A percentile compares a stretch with the other conserved stretches of the same genome.
phyloP scores from a whole-genome alignment of 2,113 vertebrate species.

The Atractosteus spatula region DNA sequence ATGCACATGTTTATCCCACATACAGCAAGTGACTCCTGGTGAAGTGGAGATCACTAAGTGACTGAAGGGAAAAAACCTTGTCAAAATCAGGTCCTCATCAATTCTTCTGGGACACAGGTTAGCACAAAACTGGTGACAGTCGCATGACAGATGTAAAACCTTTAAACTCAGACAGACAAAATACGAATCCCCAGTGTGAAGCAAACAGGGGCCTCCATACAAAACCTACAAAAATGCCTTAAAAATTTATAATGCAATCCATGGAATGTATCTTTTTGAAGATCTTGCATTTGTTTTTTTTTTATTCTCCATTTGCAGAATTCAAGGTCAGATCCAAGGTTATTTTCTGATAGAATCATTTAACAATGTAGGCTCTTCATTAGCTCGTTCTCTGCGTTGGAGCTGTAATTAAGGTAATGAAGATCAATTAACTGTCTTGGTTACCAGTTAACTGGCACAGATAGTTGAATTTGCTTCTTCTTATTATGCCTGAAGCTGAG shows the following conservation, averaged over 20 bases:
- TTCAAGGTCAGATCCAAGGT: constrained; percentile 52
- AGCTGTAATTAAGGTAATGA: constrained; percentile 64
- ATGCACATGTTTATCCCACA: not conserved
- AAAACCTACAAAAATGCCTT: not conserved
- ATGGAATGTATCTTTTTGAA: not conserved
- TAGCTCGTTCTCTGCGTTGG: constrained; percentile 46
- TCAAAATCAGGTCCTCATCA: constrained; percentile 45
- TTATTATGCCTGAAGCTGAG: constrained; percentile 9
- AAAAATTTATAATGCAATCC: not conserved
- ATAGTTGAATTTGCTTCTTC: constrained; percentile 19
- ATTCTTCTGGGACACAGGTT: constrained; percentile 49
- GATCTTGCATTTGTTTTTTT: not conserved
- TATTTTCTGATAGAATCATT: constrained; percentile 24
- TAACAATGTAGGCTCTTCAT: constrained; percentile 34
- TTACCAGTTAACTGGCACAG: constrained; percentile 35
- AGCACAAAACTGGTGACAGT: constrained; percentile 46
- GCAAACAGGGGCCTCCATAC: not conserved
- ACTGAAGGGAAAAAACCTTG: constrained; percentile 52
- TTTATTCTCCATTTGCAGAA: constrained; percentile 16
- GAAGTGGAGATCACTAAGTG: constrained; percentile 22
- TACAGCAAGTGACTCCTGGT: not conserved
- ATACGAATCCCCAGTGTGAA: not conserved
- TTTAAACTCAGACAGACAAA: constrained; percentile 5
- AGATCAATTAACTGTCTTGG: constrained; percentile 60
- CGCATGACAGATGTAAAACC: constrained; percentile 55